Percentiles rank a stretch among this genome's conserved stretches.
phyloP scores from a whole-genome alignment of 2,797 vertebrate species.

The Picus viridis region DNA sequence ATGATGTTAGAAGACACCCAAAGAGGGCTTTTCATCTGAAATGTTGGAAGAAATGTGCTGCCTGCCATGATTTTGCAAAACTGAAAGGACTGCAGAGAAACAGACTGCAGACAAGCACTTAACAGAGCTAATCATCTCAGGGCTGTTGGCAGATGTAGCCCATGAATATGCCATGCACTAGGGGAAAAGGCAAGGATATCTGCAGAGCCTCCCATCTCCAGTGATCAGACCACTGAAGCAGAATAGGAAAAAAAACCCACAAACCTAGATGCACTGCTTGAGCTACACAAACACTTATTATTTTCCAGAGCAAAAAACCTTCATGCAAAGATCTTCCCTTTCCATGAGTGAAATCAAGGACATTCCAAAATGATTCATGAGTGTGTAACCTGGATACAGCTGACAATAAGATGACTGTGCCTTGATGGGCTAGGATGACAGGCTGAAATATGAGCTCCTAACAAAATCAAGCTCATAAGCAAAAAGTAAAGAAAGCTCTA shows the following conservation, averaged over 20 bases:
- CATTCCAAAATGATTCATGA: slow-evolving; percentile 20
- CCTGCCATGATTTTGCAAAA: background rate
- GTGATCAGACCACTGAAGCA: background rate
- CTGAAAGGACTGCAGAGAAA: background rate
- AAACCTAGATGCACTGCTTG: background rate
- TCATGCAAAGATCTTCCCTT: background rate
- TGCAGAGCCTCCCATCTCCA: background rate
- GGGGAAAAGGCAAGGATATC: background rate
- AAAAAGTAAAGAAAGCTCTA: background rate
- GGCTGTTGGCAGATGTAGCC: background rate
- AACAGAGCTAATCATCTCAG: background rate
- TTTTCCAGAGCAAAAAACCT: background rate
- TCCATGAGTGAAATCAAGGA: slow-evolving; percentile 24
- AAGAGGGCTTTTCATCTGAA: background rate
- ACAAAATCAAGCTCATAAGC: slow-evolving; percentile 31
- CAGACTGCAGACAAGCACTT: background rate
- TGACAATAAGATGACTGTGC: background rate
- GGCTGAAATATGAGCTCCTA: slow-evolving; percentile 20
- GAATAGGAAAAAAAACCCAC: background rate
- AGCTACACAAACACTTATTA: background rate
- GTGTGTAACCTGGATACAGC: slow-evolving; percentile 13
- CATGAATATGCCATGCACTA: background rate
- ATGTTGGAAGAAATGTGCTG: background rate
- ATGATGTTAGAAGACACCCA: background rate
- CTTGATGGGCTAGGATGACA: slow-evolving; percentile 8